A percentile compares a stretch with the other conserved stretches of the same genome.
Conservation (phyloP, 2,113 vertebrate species). For the Stegostoma tigrinum region DNA sequence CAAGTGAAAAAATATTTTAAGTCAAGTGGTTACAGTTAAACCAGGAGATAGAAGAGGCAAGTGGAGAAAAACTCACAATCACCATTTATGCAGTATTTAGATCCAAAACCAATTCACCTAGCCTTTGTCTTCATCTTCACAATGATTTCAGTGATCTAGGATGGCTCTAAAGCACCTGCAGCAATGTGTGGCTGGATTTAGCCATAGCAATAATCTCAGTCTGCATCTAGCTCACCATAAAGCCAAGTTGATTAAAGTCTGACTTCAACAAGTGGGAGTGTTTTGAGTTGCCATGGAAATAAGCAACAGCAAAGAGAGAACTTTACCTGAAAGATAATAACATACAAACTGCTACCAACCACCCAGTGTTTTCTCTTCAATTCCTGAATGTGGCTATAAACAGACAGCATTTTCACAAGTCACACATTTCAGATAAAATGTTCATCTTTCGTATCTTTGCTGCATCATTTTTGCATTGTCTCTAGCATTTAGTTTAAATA, state of each 20-base stretch:
- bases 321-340: slow-evolving; percentile 27
- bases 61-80: neutral
- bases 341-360: neutral
- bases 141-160: neutral
- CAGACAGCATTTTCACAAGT: neutral
- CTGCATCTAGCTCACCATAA: neutral
- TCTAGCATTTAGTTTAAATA: neutral
- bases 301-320: neutral
- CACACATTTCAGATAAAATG: neutral
- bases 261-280: neutral
- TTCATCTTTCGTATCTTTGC: neutral
- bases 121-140: neutral
- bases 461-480: neutral
- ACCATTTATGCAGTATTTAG: neutral
- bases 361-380: neutral
- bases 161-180: neutral
- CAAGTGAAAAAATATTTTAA: neutral
- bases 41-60: neutral
- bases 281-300: slow-evolving; percentile 30
- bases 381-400: neutral
- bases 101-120: neutral
- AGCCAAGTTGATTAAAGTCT: slow-evolving; percentile 8
- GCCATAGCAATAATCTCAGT: neutral
- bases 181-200: neutral
- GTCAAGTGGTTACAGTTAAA: neutral